Evolutionary conservation across 2,113 vertebrate species (phyloP).

Genomic region (Brachyhypopomus gauderio): DNA sequence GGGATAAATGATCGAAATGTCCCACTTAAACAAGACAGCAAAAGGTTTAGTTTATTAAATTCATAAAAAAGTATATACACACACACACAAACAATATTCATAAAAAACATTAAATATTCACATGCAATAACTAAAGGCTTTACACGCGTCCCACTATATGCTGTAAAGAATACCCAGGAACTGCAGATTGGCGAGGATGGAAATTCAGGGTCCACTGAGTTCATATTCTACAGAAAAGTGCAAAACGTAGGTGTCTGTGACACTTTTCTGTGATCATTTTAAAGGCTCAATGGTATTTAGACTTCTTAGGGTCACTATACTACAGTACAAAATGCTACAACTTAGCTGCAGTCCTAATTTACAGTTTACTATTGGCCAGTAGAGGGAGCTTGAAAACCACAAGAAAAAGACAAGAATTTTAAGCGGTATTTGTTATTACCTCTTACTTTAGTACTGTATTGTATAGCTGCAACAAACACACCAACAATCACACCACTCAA

Average conservation of each 20-base stretch:
- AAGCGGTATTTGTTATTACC: not conserved
- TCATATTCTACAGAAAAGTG: no score
- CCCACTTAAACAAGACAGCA: not conserved
- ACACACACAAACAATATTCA: not conserved
- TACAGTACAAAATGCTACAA: conserved; percentile 1
- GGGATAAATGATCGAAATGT: no score
- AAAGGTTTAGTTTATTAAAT: conserved; percentile 15
- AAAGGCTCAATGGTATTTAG: not conserved
- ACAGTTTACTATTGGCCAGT: conserved; percentile 2
- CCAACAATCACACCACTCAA: not conserved
- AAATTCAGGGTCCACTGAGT: no score
- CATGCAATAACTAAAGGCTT: not conserved
- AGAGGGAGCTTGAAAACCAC: conserved; percentile 27
- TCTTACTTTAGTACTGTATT: not conserved
- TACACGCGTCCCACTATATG: not conserved
- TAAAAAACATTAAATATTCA: conserved; percentile 12
- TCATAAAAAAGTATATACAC: conserved; percentile 10
- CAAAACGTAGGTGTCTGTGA: no score
- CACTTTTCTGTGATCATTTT: no score
- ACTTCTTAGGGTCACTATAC: no score
- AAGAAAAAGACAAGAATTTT: no score
- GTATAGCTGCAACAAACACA: not conserved
- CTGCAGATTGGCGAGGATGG: no score
- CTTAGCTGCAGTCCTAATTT: not conserved
- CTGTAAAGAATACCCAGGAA: not conserved